Base-by-base conservation (phyloP, 2,797 vertebrate genomes). In the Glossophaga mutica region DNA sequence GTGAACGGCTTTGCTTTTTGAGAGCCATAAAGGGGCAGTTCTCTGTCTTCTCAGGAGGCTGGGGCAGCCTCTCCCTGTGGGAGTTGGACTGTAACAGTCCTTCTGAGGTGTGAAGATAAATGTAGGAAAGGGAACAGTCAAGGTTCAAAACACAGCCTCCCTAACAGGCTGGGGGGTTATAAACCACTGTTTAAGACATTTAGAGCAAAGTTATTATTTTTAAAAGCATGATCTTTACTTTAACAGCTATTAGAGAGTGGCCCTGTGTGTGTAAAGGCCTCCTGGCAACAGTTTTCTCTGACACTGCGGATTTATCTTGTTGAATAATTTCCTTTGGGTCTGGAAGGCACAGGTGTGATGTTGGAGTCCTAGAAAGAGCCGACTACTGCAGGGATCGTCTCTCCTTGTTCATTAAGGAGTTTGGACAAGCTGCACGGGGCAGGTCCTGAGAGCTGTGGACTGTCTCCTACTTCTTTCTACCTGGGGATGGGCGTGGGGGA, bases 291-390 rank as follows among this genome's bases (percentile, higher is more conserved):
- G 57, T 91, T 96, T 95, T 71, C 81, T 84, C 92, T 96, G 96
- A 95, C 96, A 91, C 85, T 46, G 21, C 2, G 42, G 83, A 87
- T 96, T 97, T 94, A 90, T 95, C 87, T 91, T 94, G 70, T 90
- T 93, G 94, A 97, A 48, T 92, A 88, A 94, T 95, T 95, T 96
- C 90, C 85, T 96, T 74, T 39, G 89, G 87, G 68, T 94, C 90
- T 89, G n/a, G 50, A 90, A 96, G 90, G 50, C 74, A 81, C 92
- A 96, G 90, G 90, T 96, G 95, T 83, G 77, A 82, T 71, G 94
- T 76, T 39, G 29, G 88, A 91, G 68, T 83, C 82, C 68, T 59
- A 55, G 90, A 89, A 85, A 79, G 95, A 62, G 94, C 32, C 1
- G 19, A 74, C 78, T 67, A 14, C 39, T 9, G 2, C 3, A 5